A percentile compares a stretch with the other conserved stretches of the same genome.
Conservation (phyloP, 2,797 vertebrate genomes). For the Phoebastria nigripes region DNA sequence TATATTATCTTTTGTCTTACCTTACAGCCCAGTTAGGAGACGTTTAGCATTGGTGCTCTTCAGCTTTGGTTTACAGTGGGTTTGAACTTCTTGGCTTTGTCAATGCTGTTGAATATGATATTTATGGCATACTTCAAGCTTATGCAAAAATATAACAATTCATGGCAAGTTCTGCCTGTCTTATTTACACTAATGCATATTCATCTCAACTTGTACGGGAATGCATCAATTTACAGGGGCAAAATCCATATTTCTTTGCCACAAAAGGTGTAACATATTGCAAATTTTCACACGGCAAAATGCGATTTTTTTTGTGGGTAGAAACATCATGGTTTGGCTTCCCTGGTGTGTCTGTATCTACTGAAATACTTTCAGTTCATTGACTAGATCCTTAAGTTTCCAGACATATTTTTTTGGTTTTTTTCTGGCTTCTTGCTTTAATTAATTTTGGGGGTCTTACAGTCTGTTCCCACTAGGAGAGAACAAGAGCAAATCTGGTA, state of each 20-base stretch:
- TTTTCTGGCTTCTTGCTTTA: not conserved
- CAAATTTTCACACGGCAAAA: not conserved
- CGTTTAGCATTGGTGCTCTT: not conserved
- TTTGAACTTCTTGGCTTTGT: not conserved
- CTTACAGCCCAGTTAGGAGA: not conserved
- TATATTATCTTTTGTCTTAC: not conserved
- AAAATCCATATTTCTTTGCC: not conserved
- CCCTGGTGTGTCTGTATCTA: not conserved
- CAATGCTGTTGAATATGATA: not conserved
- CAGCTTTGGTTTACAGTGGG: not conserved
- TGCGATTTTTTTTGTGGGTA: not conserved
- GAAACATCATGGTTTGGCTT: not conserved
- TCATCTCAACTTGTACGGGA: not conserved
- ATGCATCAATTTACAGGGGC: not conserved
- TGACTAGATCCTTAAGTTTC: not conserved
- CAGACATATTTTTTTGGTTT: not conserved
- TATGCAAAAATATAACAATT: not conserved
- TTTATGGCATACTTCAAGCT: not conserved
- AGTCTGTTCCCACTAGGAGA: not conserved
- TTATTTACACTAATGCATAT: slow-evolving; percentile 6
- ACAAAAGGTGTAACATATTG: not conserved
- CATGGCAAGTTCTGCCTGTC: not conserved
- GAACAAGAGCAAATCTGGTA: not conserved
- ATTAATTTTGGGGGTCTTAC: not conserved
- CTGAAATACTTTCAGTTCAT: not conserved